Conservation (phyloP, 1,140 invertebrate species). For the Tribolium madens region DNA sequence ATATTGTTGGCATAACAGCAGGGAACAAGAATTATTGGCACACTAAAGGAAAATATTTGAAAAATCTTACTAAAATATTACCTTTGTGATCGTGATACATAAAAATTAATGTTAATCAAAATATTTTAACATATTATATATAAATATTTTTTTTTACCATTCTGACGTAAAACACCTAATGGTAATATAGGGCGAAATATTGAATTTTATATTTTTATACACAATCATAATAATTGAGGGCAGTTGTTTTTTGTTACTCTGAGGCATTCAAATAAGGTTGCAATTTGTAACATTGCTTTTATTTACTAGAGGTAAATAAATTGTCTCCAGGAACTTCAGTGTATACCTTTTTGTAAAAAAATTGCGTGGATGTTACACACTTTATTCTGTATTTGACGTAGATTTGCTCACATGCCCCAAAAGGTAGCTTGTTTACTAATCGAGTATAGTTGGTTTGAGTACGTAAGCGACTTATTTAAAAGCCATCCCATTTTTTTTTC, state of each 20-base stretch:
- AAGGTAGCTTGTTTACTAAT: no score
- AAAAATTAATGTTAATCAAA: no score
- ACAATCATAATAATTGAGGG: background rate
- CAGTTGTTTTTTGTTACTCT: background rate
- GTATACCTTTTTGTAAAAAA: background rate
- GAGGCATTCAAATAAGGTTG: background rate
- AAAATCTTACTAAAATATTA: background rate
- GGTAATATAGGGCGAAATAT: no score
- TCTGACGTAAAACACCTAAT: no score
- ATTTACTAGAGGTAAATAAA: background rate
- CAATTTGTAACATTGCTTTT: background rate
- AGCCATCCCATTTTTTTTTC: no score
- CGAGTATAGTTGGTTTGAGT: no score
- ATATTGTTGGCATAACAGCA: background rate
- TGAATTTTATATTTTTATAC: no score
- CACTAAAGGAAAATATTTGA: background rate
- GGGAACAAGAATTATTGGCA: background rate
- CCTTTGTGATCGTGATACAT: background rate
- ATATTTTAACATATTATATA: no score
- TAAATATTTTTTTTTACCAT: no score
- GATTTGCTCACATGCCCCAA: background rate
- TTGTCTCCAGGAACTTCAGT: background rate
- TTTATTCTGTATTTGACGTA: background rate
- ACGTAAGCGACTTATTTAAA: no score
- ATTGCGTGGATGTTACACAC: background rate